Percentiles rank a stretch among this genome's conserved stretches.
phyloP scores from a whole-genome alignment of 2,113 vertebrate species.

The Protomyctophum bolini region DNA sequence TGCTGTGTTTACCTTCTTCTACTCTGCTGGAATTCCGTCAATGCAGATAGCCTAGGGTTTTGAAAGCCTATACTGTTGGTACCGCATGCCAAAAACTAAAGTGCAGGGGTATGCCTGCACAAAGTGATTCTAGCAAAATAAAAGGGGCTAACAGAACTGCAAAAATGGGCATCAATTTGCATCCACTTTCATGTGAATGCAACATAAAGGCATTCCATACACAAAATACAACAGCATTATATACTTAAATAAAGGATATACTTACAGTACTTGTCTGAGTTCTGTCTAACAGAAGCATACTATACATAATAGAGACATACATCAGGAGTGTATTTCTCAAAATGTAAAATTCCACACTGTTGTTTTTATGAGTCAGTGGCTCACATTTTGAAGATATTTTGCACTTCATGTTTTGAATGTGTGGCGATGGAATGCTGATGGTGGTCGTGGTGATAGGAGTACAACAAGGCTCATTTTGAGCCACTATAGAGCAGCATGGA shows the following conservation, averaged over 20 bases:
- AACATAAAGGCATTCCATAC: not conserved
- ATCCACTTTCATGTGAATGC: conserved; percentile 22
- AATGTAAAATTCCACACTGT: too few relatives aligned
- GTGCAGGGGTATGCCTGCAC: not conserved
- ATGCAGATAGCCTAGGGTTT: conserved; percentile 64
- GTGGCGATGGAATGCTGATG: not conserved
- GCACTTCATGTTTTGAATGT: not conserved
- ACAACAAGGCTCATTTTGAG: not conserved
- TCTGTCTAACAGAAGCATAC: not conserved
- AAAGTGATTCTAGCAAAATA: conserved; percentile 26
- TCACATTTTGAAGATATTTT: not conserved
- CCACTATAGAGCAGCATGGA: not conserved
- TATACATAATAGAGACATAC: not conserved
- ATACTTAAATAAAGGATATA: conserved; percentile 1
- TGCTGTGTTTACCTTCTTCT: conserved; percentile 68
- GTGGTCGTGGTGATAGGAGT: not conserved
- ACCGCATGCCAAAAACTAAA: conserved; percentile 41
- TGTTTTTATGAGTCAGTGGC: not conserved
- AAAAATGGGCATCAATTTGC: conserved; percentile 38
- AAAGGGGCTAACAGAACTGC: conserved; percentile 12
- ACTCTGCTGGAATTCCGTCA: conserved; percentile 64
- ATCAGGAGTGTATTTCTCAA: not conserved
- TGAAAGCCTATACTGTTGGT: conserved; percentile 38
- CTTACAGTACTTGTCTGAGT: not conserved
- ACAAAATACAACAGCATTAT: conserved; percentile 15